Percentiles rank a stretch among this genome's conserved stretches.
These are phyloP conservation scores for Caenorhabditis auriculariae DNA, from an alignment of 2,888 invertebrate species.

Conservation along the genomic window DNA sequence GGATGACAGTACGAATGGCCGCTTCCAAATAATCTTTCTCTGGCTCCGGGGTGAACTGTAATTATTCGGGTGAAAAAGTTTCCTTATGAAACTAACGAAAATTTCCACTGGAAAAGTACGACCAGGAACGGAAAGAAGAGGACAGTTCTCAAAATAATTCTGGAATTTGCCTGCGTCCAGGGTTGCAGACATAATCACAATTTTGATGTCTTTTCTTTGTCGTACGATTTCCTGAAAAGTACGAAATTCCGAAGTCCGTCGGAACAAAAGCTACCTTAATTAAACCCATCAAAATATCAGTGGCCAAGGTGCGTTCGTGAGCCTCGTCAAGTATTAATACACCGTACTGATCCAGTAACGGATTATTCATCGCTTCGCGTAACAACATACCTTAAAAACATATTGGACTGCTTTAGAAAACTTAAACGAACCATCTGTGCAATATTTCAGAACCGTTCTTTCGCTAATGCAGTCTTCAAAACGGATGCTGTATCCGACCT, in stretches of 20 bases:
- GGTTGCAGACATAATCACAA: constrained; percentile 99
- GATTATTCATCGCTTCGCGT: constrained; percentile 98
- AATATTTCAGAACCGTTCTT: constrained; percentile 84
- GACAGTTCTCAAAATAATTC: constrained; percentile 96
- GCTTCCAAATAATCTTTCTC: constrained; percentile 97
- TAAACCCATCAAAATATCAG: constrained; percentile 98
- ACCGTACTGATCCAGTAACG: constrained; percentile 91
- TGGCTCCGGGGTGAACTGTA: constrained; percentile 89
- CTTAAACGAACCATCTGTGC: constrained; percentile 59
- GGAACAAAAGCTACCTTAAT: constrained; percentile 59
- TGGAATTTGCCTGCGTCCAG: constrained; percentile 97
- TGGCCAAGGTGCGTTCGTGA: constrained; percentile 95
- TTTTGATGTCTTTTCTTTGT: constrained; percentile 86
- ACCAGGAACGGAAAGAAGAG: constrained; percentile 96
- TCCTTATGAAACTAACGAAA: constrained; percentile 69
- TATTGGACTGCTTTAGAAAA: background rate
- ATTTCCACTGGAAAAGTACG: constrained; percentile 94
- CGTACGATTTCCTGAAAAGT: constrained; percentile 87
- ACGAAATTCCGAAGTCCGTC: background rate
- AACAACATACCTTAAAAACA: constrained; percentile 84
- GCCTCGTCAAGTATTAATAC: constrained; percentile 96
- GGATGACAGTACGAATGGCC: constrained; percentile 92
- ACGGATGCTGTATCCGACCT: constrained; percentile 94
- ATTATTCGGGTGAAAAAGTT: background rate
- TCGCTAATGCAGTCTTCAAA: constrained; percentile 97